Base-by-base conservation (phyloP, 2,797 vertebrate genomes). In the Cynopterus sphinx region DNA sequence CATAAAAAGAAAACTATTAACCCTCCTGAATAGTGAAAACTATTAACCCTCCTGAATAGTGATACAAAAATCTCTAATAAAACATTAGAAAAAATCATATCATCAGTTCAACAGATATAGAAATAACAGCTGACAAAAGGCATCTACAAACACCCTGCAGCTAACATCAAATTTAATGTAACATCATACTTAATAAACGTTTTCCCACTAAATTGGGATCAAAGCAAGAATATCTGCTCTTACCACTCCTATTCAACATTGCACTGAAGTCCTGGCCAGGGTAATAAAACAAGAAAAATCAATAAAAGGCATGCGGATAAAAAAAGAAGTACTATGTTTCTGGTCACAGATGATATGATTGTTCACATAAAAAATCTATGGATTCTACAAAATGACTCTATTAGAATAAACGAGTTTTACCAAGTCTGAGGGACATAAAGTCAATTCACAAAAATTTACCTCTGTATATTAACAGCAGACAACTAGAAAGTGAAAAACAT, bases 21-120 rank as follows among this genome's bases (percentile, higher is more conserved):
- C 22, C 55, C 7, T 95, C 61, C 16, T 94, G 55, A 85, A 82
- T 6, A 73, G 65, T 49, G 74, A 71, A 71, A 93, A 86, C 12
- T 43, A 81, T 43, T 82, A 87, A 59, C 22, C 55, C 7, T 95
- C 61, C 16, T 94, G 55, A 85, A 82, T 6, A 73, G 59, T 49
- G 79, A 43, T 28, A 75, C 5, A 79, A 85, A 46, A 94, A 67
- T 68, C 59, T 94, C 84, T 77, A 85, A 87, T 12, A 88, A 91
- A 94, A 91, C 9, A 90, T 24, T 85, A 74, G 41, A 59, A 90
- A 92, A 87, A 81, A 36, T 51, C 36, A 0, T 43, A 55, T 75
- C 19, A 73, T 28, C 12, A 51, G 28, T 74, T 92, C 43, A 71
- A 90, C 2, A 91, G 53, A 90, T 87, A 84, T 0, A 87, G 8